Evolutionary conservation across 2,888 invertebrate species (phyloP), one percentile per base, ranked within the genome.

Genomic region (Drosophila meridionalis): DNA sequence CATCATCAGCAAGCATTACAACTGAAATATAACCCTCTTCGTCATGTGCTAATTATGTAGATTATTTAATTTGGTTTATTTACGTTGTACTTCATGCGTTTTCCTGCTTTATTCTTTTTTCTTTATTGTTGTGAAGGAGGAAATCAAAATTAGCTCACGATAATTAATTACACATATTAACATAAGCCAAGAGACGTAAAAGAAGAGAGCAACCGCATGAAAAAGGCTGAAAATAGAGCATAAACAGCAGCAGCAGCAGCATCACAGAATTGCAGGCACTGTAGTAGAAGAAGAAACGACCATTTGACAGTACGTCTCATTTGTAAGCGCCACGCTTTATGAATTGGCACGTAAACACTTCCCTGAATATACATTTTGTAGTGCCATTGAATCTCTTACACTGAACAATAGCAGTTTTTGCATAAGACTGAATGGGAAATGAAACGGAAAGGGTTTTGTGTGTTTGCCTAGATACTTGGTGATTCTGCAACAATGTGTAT

Each of bases 11-110:
- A 12, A 47, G 50, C 6, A 12, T 20, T 20, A 47, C 8, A 42
- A 45, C 48, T 48, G 73, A 20, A 12, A 43, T 67, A 64, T 56
- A 43, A 30, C 47, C 57, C 70, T 60, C 66, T 66, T 56, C 57
- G 53, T 72, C 38, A 68, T 82, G 52, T 70, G 71, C 73, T 88
- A 85, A 88, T 88, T 83, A 88, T 80, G 83, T 66, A 79, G 82
- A 88, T 88, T 85, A 85, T 79, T 73, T 82, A 82, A 88, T 85
- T 82, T 80, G 32, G 45, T 77, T 78, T 73, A 66, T 69, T 76
- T 76, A 69, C 47, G 62, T 64, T 76, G 48, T 72, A 63, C 72
- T 58, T 76, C 60, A 75, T 62, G 52, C 53, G 63, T 42, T 68
- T 60, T 56, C 45, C 57, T 38, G 28, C 42, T 40, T 36, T 38